phyloP scores from a whole-genome alignment of 1,140 invertebrate species.

The Reticulitermes speratus region DNA sequence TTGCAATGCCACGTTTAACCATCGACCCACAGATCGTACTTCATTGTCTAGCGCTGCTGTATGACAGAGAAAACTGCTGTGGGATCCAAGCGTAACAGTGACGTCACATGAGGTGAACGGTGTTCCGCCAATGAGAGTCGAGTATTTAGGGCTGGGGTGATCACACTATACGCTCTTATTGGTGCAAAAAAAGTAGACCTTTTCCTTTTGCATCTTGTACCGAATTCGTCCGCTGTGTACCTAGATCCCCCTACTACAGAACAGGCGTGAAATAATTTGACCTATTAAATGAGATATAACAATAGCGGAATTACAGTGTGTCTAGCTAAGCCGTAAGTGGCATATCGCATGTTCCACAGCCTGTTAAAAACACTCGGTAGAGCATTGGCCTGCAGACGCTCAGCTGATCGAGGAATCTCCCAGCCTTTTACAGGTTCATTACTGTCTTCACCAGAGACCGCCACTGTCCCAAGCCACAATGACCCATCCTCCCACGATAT shows the following conservation, averaged over 20 bases:
- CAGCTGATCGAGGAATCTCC: too few relatives aligned
- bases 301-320: not conserved
- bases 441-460: too few relatives aligned
- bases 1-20: not conserved
- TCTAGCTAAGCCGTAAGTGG: not conserved
- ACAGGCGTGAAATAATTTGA: not conserved
- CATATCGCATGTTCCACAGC: too few relatives aligned
- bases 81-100: not conserved
- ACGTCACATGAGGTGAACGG: constrained; percentile 6
- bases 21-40: not conserved
- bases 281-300: not conserved
- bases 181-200: not conserved
- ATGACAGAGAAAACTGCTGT: not conserved
- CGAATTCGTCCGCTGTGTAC: not conserved
- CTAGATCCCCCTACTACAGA: not conserved
- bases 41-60: not conserved
- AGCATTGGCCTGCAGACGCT: too few relatives aligned
- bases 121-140: not conserved
- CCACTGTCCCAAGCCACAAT: too few relatives aligned
- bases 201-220: not conserved
- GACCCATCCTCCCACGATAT: too few relatives aligned
- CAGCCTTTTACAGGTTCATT: too few relatives aligned
- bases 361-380: too few relatives aligned
- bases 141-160: not conserved
- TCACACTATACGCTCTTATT: constrained; percentile 1